Evolutionary conservation across 1,140 invertebrate species (phyloP), one percentile per base, ranked within the genome.

Genomic region (Maniola jurtina): DNA sequence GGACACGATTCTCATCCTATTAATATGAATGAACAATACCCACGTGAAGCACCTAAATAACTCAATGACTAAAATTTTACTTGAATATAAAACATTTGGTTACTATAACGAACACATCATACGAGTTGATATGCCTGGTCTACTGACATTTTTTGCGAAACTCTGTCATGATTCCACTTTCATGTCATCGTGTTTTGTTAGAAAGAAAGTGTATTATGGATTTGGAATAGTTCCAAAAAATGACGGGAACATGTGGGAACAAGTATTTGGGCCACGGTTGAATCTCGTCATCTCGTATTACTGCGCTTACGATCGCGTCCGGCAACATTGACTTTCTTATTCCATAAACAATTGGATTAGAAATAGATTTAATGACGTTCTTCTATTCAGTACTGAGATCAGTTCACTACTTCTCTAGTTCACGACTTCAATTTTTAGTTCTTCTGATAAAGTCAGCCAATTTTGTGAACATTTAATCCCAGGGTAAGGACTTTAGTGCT

Each of bases 271-370:
- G 85, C 81, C 87, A 86, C 75, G 84, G 85, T 77, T 83, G 67
- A 75, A 73, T 70, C 75, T 70, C 76, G 74, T 80, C 83, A 84
- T 84, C 84, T 88, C 79, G 77, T 70, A 76, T 87, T 86, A 81
- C 80, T 78, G 76, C 60, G 70, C 74, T 76, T 74, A 75, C 77
- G 76, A 86, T 80, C 86, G 82, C 77, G 75, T 88, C 84, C 86
- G 84, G 78, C 86, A 89, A 83, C 86, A 86, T 89, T 86, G 84
- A 89, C 83, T 87, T 85, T 86, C 81, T 78, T 76, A 80, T 78
- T 73, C 67, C 71, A 59, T 83, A 88, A 84, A 86, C 79, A 84
- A 76, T 77, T 76, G 65, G 25, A 64, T 72, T 81, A 70, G 33
- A 36, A 52, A 52, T 52, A 52, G 40, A 42, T 42, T 42, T 42